phyloP scores from a whole-genome alignment of 2,888 invertebrate species.

The Plebejus argus region DNA sequence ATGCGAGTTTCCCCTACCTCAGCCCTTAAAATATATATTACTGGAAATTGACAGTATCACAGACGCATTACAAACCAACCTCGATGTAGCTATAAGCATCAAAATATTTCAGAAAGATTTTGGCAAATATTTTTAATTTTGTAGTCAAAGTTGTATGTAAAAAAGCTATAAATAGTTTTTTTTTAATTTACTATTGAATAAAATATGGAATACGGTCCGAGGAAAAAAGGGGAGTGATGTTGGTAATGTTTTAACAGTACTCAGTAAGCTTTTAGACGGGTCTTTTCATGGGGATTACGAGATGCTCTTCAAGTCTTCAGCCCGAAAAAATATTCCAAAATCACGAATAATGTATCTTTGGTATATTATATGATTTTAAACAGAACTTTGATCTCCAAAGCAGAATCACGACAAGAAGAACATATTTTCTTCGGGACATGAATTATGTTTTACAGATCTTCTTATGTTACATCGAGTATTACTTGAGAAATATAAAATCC shows the following conservation, averaged over 20 bases:
- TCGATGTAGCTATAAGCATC: background rate
- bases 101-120: background rate
- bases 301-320: background rate
- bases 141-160: too few species aligned
- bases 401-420: too few species aligned
- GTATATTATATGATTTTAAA: too few species aligned
- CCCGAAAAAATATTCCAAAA: too few species aligned
- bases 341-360: too few species aligned
- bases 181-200: too few species aligned
- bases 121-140: background rate
- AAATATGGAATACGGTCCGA: background rate
- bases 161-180: too few species aligned
- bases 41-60: constrained; percentile 15
- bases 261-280: background rate
- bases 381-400: too few species aligned
- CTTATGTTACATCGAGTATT: too few species aligned
- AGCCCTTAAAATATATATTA: constrained; percentile 17
- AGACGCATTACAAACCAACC: background rate
- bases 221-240: background rate
- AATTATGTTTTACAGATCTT: too few species aligned
- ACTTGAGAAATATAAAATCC: too few species aligned
- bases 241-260: background rate
- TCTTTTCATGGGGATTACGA: background rate
- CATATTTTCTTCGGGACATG: too few species aligned
- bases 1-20: constrained; percentile 9